phyloP scores from a whole-genome alignment of 92 coral and sea anemone genomes.

The Pocillopora grandis region DNA sequence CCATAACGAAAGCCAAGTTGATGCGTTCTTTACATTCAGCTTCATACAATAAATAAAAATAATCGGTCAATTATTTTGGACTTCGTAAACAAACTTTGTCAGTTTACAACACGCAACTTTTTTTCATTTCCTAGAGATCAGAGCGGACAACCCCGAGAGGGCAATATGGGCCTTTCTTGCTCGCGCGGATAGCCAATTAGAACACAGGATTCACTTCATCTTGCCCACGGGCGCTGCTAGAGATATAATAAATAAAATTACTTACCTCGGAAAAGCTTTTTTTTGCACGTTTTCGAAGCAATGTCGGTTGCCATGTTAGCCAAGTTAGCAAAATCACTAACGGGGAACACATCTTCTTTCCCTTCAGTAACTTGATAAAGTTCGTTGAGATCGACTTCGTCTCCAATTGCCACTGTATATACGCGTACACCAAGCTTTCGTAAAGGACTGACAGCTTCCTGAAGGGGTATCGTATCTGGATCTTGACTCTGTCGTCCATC shows the following conservation, averaged over 20 bases:
- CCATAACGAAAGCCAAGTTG: constrained; percentile 78
- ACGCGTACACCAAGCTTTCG: constrained; percentile 67
- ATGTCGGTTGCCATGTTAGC: constrained; percentile 66
- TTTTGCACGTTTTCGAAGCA: constrained; percentile 63
- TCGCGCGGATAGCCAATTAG: no score
- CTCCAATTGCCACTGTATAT: constrained; percentile 76
- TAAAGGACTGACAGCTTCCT: constrained; percentile 56
- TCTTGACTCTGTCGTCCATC: constrained; percentile 86
- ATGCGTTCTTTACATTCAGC: constrained; percentile 26
- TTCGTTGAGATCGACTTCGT: constrained; percentile 65
- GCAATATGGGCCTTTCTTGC: no score
- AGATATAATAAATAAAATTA: no score
- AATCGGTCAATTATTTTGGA: neutral
- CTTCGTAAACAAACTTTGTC: neutral
- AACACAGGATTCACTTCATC: no score
- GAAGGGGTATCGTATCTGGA: constrained; percentile 51
- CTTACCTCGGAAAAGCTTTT: constrained; percentile 10
- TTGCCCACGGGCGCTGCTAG: no score
- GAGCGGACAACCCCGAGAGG: no score
- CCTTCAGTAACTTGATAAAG: constrained; percentile 67
- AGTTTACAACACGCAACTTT: neutral
- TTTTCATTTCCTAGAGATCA: no score
- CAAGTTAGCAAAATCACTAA: constrained; percentile 67
- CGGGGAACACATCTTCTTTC: constrained; percentile 63
- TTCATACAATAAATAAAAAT: neutral